A percentile compares a stretch with the other conserved stretches of the same genome.
Evolutionary conservation across 2,113 vertebrate species (phyloP).

Genomic region (Neolamprologus tretocephalus): DNA sequence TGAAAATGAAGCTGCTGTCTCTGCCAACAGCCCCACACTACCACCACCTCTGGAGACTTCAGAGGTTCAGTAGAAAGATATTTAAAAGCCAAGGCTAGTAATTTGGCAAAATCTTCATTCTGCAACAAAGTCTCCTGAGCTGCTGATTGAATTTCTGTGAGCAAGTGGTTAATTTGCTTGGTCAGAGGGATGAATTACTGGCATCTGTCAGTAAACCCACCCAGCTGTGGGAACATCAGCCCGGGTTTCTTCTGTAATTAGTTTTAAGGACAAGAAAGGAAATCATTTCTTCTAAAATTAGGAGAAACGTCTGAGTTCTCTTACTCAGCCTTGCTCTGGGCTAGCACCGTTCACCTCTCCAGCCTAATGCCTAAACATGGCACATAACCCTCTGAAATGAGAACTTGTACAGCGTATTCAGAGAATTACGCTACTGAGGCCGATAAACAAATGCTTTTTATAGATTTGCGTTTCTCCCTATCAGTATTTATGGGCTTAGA

Average conservation of each 20-base stretch:
- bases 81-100: slow-evolving; percentile 4
- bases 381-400: not conserved
- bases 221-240: not conserved
- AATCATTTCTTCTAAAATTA: not conserved
- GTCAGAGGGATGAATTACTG: slow-evolving; percentile 8
- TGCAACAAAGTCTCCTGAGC: slow-evolving; percentile 28
- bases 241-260: not conserved
- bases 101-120: slow-evolving; percentile 52
- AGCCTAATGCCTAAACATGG: not conserved
- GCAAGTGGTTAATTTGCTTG: slow-evolving; percentile 44
- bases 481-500: slow-evolving; percentile 42
- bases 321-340: not conserved
- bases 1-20: slow-evolving; percentile 40
- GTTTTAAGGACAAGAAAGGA: not conserved
- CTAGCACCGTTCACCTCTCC: not conserved
- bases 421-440: slow-evolving; percentile 7
- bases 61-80: not conserved
- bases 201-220: not conserved
- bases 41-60: slow-evolving; percentile 11
- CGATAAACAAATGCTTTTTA: slow-evolving; percentile 48
- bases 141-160: slow-evolving; percentile 41
- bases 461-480: slow-evolving; percentile 17
- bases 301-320: not conserved
- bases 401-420: not conserved
- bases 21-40: slow-evolving; percentile 8